phyloP scores from a whole-genome alignment of 2,888 invertebrate genomes.

The Tortricodes alternella region DNA sequence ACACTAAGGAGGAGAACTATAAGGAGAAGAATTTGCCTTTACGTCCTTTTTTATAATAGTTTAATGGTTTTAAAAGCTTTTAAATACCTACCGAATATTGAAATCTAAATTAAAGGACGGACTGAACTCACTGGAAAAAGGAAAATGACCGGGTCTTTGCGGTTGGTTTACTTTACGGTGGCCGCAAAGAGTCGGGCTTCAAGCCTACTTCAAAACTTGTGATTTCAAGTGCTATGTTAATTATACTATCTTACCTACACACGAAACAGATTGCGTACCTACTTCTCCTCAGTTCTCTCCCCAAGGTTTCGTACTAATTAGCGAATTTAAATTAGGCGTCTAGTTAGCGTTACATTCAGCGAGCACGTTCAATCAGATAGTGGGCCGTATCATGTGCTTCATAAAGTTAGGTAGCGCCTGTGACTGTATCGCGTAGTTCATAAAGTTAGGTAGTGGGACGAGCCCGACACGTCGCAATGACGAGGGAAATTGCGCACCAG shows the following conservation, averaged over 20 bases:
- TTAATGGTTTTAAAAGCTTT: slow-evolving; percentile 15
- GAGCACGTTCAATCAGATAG: slow-evolving; percentile 29
- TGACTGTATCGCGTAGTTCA: slow-evolving; percentile 7
- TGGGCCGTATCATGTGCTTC: slow-evolving; percentile 3
- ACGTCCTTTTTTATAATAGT: slow-evolving; percentile 5
- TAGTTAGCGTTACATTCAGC: slow-evolving; percentile 18
- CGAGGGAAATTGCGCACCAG: slow-evolving; percentile 57
- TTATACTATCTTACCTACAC: not conserved
- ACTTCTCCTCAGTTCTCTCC: slow-evolving; percentile 17
- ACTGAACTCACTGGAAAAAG: slow-evolving; percentile 10
- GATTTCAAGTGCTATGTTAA: slow-evolving; percentile 1
- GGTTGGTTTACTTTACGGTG: slow-evolving; percentile 16
- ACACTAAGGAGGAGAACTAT: too few relatives aligned
- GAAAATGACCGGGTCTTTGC: slow-evolving; percentile 14
- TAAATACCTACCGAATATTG: slow-evolving; percentile 13
- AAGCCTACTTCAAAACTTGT: slow-evolving; percentile 11
- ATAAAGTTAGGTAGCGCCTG: not conserved
- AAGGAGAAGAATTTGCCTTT: not conserved
- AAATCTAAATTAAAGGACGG: slow-evolving; percentile 16
- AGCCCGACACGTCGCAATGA: slow-evolving; percentile 45
- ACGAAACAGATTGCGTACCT: not conserved
- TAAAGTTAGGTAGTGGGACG: slow-evolving; percentile 8
- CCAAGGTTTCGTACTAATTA: slow-evolving; percentile 28
- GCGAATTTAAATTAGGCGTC: slow-evolving; percentile 28
- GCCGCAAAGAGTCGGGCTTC: slow-evolving; percentile 4